A percentile compares a stretch with the other conserved stretches of the same genome.
Conservation (phyloP, 2,113 vertebrate species). For the Phylloscopus whistleri region DNA sequence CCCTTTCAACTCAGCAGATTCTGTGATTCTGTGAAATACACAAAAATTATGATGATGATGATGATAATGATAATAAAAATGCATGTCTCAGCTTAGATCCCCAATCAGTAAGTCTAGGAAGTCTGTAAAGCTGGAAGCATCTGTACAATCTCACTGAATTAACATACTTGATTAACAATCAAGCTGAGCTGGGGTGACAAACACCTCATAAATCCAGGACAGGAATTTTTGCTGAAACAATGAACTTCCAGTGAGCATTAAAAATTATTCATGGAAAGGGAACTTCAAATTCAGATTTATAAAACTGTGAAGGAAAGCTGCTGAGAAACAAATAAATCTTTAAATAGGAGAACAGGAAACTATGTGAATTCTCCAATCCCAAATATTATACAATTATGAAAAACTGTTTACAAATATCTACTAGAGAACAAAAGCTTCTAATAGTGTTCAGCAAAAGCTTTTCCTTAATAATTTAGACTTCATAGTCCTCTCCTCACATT, state of each 20-base stretch:
- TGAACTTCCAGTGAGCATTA: neutral
- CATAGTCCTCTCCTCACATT: neutral
- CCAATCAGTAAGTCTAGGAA: neutral
- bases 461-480: neutral
- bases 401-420: neutral
- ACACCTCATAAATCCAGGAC: neutral
- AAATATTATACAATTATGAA: neutral
- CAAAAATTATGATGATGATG: neutral
- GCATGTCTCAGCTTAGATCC: neutral
- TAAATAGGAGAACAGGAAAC: neutral
- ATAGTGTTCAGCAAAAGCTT: neutral
- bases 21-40: neutral
- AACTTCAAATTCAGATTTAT: neutral
- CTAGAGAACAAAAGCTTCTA: neutral
- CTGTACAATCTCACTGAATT: neutral
- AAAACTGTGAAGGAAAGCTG: neutral
- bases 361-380: neutral
- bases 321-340: neutral
- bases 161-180: neutral
- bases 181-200: neutral
- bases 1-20: neutral
- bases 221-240: neutral
- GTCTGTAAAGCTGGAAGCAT: neutral
- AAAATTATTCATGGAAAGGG: neutral
- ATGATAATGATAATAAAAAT: neutral